These are phyloP conservation scores for Chymomyza caudatula DNA, from an alignment of 2,888 invertebrate genomes.

Conservation along the genomic window DNA sequence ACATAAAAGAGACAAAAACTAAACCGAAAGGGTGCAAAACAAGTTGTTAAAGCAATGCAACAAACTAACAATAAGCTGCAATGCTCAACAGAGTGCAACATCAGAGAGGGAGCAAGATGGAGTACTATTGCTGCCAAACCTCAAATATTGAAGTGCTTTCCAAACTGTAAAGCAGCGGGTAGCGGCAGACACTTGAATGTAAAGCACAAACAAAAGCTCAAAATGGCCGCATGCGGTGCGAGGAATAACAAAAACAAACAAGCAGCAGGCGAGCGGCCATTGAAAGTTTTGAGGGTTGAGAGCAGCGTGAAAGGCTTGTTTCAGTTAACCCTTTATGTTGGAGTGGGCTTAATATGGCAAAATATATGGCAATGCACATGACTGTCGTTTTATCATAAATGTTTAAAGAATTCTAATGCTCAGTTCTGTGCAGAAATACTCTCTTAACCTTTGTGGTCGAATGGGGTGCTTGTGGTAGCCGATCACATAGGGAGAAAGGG, in stretches of 20 bases:
- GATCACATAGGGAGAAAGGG: too few species aligned
- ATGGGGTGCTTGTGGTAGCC: too few species aligned
- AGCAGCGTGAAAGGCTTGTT: neutral
- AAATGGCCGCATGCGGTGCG: conserved; percentile 26
- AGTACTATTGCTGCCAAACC: neutral
- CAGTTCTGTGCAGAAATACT: too few species aligned
- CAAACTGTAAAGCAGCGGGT: neutral
- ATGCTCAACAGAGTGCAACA: too few species aligned
- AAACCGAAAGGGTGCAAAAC: conserved; percentile 42
- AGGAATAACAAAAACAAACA: neutral
- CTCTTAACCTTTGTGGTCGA: too few species aligned
- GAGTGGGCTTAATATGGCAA: neutral
- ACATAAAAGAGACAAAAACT: conserved; percentile 1
- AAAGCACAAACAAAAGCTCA: conserved; percentile 23
- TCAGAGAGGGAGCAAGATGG: neutral
- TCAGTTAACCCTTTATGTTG: conserved; percentile 37
- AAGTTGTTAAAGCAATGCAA: conserved; percentile 35
- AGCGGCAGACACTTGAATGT: neutral
- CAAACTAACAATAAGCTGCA: too few species aligned
- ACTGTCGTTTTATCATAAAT: too few species aligned
- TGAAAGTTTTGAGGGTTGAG: conserved; percentile 46
- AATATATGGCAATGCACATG: too few species aligned
- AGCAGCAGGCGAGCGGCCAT: conserved; percentile 42
- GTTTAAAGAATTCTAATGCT: too few species aligned
- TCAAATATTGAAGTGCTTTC: neutral